These are phyloP conservation scores for Corythaeola cristata DNA, from an alignment of 2,113 vertebrate genomes.

Conservation along the genomic window DNA sequence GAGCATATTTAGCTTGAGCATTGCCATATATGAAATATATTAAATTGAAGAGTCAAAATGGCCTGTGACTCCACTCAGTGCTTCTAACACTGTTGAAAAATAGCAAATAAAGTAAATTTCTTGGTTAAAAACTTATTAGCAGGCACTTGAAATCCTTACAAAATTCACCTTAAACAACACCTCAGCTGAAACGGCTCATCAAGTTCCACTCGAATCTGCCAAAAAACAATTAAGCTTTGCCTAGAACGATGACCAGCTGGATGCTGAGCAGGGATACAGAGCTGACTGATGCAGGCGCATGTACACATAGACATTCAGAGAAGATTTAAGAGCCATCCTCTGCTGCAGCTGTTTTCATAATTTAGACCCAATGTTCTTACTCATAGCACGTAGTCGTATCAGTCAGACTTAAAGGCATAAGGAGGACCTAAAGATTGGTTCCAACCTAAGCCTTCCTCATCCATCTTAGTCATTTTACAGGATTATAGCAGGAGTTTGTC, in stretches of 20 bases:
- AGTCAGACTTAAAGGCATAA: constrained; percentile 3
- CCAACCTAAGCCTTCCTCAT: constrained; percentile 38
- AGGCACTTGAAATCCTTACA: neutral
- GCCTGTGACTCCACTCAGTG: neutral
- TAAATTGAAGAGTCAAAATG: neutral
- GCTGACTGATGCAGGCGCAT: neutral
- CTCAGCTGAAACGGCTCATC: neutral
- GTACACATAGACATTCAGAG: neutral
- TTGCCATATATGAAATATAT: neutral
- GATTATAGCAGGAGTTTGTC: constrained; percentile 15
- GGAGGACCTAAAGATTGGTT: neutral
- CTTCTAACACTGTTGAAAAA: neutral
- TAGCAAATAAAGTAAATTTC: neutral
- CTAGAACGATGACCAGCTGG: neutral
- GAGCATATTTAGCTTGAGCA: neutral
- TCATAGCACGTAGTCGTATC: neutral
- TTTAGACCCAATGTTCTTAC: neutral
- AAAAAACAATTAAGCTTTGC: neutral
- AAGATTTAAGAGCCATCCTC: constrained; percentile 45
- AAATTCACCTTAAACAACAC: neutral
- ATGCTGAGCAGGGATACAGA: neutral
- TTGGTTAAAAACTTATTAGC: neutral
- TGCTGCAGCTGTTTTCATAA: constrained; percentile 46
- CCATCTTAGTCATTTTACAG: constrained; percentile 35
- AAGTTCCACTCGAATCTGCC: neutral